Percentiles rank a stretch among this genome's conserved stretches.
Evolutionary conservation across 1,140 invertebrate genomes (phyloP).

Genomic region (Proctacanthus coquilletti): DNA sequence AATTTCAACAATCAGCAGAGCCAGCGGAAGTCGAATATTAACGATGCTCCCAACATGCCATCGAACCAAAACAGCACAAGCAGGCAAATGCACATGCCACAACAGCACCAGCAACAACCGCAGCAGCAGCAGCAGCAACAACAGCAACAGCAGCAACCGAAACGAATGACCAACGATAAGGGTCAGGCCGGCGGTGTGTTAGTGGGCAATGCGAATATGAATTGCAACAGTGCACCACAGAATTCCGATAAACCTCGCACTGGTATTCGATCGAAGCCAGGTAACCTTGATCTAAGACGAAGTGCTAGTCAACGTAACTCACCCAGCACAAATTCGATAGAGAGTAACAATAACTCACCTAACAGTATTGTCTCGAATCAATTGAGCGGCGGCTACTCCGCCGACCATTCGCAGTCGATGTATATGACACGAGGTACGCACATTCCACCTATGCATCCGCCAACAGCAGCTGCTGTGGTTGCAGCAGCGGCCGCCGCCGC

Average conservation of each 20-base stretch:
- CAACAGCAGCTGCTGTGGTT: conserved; percentile 18
- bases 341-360: conserved; percentile 27
- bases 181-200: background rate
- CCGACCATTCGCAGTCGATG: conserved; percentile 5
- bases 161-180: background rate
- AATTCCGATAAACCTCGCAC: background rate
- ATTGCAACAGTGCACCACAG: background rate
- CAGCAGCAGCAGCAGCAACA: conserved; percentile 12
- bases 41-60: conserved; percentile 16
- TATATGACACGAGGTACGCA: conserved; percentile 13
- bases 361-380: conserved; percentile 24
- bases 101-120: conserved; percentile 5
- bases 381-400: conserved; percentile 12
- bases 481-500: conserved; percentile 11
- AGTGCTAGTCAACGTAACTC: conserved; percentile 26
- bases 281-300: conserved; percentile 20
- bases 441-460: conserved; percentile 19
- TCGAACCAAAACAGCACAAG: conserved; percentile 20
- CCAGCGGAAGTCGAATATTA: conserved; percentile 12
- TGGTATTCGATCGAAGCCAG: conserved; percentile 15
- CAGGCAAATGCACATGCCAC: conserved; percentile 13
- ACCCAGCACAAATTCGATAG: conserved; percentile 21
- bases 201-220: background rate
- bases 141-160: conserved; percentile 8
- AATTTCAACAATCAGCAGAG: conserved; percentile 13